phyloP scores from a whole-genome alignment of 2,797 vertebrate genomes.

The Echiichthys vipera region DNA sequence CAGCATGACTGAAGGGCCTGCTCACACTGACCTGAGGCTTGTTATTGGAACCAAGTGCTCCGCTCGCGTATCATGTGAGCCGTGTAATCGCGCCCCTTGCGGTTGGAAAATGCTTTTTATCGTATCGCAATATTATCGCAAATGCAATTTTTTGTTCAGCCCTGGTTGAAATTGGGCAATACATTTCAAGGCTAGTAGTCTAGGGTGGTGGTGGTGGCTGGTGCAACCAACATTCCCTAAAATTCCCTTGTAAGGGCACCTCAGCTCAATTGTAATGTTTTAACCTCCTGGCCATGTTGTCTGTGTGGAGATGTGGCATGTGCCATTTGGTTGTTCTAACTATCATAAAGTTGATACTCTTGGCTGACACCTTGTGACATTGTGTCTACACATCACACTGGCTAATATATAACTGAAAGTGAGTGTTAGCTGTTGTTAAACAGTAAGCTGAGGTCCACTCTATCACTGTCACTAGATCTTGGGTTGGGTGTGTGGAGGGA shows the following conservation, averaged over 20 bases:
- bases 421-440: slow-evolving; percentile 59
- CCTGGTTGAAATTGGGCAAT: not conserved
- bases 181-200: not conserved
- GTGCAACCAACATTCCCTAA: not conserved
- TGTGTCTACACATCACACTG: slow-evolving; percentile 28
- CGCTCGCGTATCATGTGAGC: no score
- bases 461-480: slow-evolving; percentile 48
- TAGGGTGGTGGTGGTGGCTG: not conserved
- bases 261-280: slow-evolving; percentile 6
- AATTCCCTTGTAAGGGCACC: slow-evolving; percentile 7
- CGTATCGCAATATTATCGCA: no score
- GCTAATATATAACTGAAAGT: slow-evolving; percentile 66
- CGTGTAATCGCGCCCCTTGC: no score
- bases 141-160: no score
- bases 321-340: slow-evolving; percentile 10
- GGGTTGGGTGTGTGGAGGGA: not conserved
- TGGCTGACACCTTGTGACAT: slow-evolving; percentile 10
- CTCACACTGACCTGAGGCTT: no score
- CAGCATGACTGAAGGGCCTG: no score
- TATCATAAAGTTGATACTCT: slow-evolving; percentile 16
- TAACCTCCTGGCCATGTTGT: slow-evolving; percentile 1
- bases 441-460: slow-evolving; percentile 55
- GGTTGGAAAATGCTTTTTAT: no score
- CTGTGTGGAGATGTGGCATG: slow-evolving; percentile 1
- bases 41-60: no score